Base-by-base conservation (phyloP, 2,797 vertebrate genomes). In the Tapirus indicus region DNA sequence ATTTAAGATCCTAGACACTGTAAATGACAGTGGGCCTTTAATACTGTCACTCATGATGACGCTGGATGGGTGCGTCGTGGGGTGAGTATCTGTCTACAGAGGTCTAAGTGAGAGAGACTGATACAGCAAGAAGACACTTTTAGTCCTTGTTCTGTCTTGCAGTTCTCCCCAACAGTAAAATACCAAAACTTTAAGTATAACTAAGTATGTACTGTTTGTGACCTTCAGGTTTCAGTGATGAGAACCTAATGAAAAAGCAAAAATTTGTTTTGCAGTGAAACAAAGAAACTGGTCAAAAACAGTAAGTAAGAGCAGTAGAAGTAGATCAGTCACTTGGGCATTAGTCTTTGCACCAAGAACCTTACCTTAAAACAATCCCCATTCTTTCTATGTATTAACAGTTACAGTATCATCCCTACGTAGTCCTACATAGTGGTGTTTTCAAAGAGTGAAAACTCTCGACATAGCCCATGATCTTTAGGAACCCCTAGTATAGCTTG, bases 101-200 rank as follows among this genome's bases (percentile, higher is more conserved):
- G 44, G 32, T 41, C 35, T 82, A 56, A 86, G 64, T 78, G 74
- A 80, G 52, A 80, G n/a, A 41, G 20, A 92, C 66, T 91, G 12
- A 23, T 52, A 41, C 7, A 52, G 25, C 49, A 64, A 80, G 35
- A 84, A 49, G 47, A 88, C 27, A 66, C 41, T 71, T 54, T 52
- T 44, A 16, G 66, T 97, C 20, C 47, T 84, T 79, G 20, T 44
- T 60, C 56, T 93, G 11, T 74, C 47, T 90, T 38, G 23, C 11
- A 41, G 32, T 86, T 47, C 38, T 78, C 90, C 60, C 75, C 56
- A 62, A 17, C n/a, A 66, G 44, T 87, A 68, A 94, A 97, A 72
- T 44, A 60, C 1, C 68, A 60, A 56, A 71, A 18, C n/a, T 91
- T 95, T 47, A 52, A 41, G 41, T 69, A 49, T 35, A 88, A 62